These are phyloP conservation scores for Euclidia mi DNA, from an alignment of 2,888 invertebrate genomes.

Conservation along the genomic window DNA sequence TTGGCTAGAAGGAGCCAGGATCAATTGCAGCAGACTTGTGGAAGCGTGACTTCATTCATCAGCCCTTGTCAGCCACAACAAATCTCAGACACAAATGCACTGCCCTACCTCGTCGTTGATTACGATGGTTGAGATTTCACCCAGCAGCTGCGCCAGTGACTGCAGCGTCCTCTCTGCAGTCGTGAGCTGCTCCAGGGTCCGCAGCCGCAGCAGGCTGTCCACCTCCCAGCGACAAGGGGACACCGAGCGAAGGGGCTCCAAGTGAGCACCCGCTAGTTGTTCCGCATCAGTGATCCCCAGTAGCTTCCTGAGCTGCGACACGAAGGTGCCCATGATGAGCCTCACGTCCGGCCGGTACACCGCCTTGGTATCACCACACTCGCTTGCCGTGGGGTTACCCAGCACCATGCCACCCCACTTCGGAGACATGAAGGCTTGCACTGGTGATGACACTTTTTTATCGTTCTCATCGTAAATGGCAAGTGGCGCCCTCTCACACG, in stretches of 20 bases:
- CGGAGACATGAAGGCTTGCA: conserved; percentile 94
- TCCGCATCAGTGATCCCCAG: conserved; percentile 92
- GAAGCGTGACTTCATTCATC: too few species aligned
- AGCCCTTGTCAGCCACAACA: too few species aligned
- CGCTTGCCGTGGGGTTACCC: conserved; percentile 91
- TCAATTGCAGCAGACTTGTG: too few species aligned
- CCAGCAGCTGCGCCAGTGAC: conserved; percentile 92
- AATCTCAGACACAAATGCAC: too few species aligned
- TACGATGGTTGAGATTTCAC: too few species aligned
- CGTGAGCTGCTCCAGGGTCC: conserved; percentile 93
- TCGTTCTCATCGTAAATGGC: conserved; percentile 91
- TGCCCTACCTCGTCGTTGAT: too few species aligned
- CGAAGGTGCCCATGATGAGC: conserved; percentile 93
- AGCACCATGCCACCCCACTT: conserved; percentile 98
- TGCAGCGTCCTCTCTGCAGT: conserved; percentile 93
- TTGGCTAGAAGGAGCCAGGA: too few species aligned
- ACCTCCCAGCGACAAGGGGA: conserved; percentile 92
- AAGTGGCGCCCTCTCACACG: conserved; percentile 93
- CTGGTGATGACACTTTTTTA: conserved; percentile 62
- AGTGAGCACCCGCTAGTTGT: conserved; percentile 81
- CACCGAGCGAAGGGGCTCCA: conserved; percentile 87
- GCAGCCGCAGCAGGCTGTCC: conserved; percentile 92
- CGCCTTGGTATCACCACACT: conserved; percentile 79
- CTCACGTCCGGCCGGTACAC: conserved; percentile 67
- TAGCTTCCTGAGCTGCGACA: conserved; percentile 93